Base-by-base conservation (phyloP, 2,113 vertebrate species). In the Hippocampus mohnikei region DNA sequence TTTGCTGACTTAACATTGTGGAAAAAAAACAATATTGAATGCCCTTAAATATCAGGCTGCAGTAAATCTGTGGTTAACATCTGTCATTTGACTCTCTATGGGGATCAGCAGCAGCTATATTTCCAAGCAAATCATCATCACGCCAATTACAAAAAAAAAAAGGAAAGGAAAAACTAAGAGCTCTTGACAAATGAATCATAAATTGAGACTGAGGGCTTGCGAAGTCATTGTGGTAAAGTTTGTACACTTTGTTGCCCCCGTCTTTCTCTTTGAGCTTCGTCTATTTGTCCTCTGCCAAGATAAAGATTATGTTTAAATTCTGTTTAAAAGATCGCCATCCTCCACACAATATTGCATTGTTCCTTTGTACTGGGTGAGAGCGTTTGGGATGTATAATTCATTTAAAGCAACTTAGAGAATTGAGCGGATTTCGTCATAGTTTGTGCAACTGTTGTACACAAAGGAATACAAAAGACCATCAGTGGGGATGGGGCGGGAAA, bases 131-230 rank as follows among this genome's bases (percentile, higher is more conserved):
- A 81, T 79, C 75, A 85, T 61, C 59, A 40, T 61, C 59, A 61
- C 16, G 18, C 27, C 33, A 12, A 58, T 79, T 73, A 60, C 59
- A 68, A 70, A 63, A 42, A 46, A 71, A 63, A 68, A 46, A 71
- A 63, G 67, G 33, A 69, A 76, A 71, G 82, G 72, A 67, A 46
- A 59, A 78, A 56, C 63, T 79, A 74, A 85, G 85, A 83, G 73
- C 73, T 81, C 74, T 74, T 70, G 80, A 86, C 81, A 84, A 86
- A 90, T 90, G 56, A 81, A 79, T 85, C 77, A 76, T 78, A 81
- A 82, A 85, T 78, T 72, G 70, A n/a, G 78, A 82, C 70, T 70
- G 78, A 81, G 77, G 62, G 77, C 66, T 69, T 77, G 69, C n/a
- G 48, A 67, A 81, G 66, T 23, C 71, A 71, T 56, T 50, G 69